Evolutionary conservation across 2,113 vertebrate genomes (phyloP).

Genomic region (Marcusenius ussheri): DNA sequence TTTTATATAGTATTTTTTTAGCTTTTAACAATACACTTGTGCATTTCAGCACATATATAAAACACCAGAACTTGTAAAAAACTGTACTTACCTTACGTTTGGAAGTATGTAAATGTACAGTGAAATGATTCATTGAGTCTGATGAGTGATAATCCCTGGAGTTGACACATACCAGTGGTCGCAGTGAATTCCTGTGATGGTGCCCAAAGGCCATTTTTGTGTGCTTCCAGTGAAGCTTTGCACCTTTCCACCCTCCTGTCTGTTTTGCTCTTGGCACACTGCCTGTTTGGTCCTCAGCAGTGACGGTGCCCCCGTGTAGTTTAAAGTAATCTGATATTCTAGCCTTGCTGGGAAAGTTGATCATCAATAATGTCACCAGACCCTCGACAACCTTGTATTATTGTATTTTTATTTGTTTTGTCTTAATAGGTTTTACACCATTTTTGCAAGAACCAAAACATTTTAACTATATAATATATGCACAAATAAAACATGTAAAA

Average conservation of each 20-base stretch:
- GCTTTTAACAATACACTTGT: neutral
- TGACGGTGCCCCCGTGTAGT: neutral
- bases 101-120: neutral
- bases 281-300: neutral
- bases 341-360: neutral
- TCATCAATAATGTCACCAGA: neutral
- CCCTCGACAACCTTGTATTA: constrained; percentile 21
- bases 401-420: constrained; percentile 60
- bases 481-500: constrained; percentile 59
- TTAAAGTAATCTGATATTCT: neutral
- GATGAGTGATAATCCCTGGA: neutral
- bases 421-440: constrained; percentile 69
- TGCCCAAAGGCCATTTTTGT: neutral
- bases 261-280: neutral
- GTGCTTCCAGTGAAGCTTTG: neutral
- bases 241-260: neutral
- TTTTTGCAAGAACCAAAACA: constrained; percentile 66
- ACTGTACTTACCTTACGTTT: neutral
- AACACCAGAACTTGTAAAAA: neutral
- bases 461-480: constrained; percentile 68
- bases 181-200: neutral
- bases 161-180: neutral
- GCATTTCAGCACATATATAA: neutral
- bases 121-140: neutral
- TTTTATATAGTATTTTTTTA: neutral